phyloP scores from a whole-genome alignment of 2,797 vertebrate genomes.

The Harpagifer antarcticus region DNA sequence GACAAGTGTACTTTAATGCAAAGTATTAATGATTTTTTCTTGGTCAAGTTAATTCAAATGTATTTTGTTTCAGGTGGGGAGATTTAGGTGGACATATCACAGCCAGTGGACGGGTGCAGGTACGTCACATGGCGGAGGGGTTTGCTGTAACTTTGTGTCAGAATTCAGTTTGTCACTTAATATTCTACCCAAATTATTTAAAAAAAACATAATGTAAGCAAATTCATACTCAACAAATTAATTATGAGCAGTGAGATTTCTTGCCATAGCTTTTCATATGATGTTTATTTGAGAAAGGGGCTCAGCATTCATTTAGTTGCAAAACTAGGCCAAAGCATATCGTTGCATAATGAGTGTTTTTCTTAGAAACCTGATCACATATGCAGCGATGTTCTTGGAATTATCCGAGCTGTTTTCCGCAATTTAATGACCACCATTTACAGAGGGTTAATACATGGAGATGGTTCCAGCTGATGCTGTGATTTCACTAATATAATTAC shows the following conservation, averaged over 20 bases:
- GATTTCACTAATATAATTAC: neutral
- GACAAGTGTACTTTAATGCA: neutral
- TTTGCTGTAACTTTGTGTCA: neutral
- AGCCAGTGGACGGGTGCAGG: slow-evolving; percentile 91
- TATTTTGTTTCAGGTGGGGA: slow-evolving; percentile 88
- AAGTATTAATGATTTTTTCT: neutral
- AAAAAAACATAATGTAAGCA: neutral
- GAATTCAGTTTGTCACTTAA: neutral
- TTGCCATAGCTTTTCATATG: neutral
- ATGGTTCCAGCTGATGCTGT: neutral
- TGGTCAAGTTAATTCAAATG: neutral
- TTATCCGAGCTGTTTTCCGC: neutral
- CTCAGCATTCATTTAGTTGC: neutral
- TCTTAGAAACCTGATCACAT: neutral
- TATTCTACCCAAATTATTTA: neutral
- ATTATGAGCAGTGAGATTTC: neutral
- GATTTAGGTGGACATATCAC: slow-evolving; percentile 91
- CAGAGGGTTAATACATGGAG: neutral
- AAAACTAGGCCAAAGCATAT: slow-evolving; percentile 5
- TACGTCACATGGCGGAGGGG: slow-evolving; percentile 59
- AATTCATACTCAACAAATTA: neutral
- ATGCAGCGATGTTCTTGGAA: neutral
- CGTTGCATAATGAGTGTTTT: slow-evolving; percentile 1
- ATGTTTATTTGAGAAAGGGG: neutral
- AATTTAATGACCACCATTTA: neutral